Evolutionary conservation across 2,113 vertebrate species (phyloP).

Genomic region (Ochotona princeps): DNA sequence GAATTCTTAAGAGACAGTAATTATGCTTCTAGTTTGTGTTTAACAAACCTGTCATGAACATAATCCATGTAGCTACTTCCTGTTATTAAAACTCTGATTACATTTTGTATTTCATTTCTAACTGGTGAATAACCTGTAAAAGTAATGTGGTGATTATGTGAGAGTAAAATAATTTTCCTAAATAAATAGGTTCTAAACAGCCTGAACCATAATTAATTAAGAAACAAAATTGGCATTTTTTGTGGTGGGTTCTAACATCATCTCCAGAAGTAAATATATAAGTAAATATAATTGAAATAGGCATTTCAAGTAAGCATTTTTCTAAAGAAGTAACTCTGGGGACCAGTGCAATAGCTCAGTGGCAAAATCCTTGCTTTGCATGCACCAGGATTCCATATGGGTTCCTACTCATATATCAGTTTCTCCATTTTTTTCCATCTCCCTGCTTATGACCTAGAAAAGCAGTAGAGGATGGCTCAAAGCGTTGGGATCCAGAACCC

Average conservation of each 20-base stretch:
- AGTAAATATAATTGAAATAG: not conserved
- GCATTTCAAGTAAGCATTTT: conserved; percentile 62
- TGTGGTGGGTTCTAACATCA: not conserved
- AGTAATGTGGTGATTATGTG: not conserved
- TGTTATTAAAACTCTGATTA: not conserved
- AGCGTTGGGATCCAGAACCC: too few relatives aligned
- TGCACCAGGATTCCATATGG: too few relatives aligned
- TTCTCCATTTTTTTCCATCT: too few relatives aligned
- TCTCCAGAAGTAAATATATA: not conserved
- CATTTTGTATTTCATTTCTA: not conserved
- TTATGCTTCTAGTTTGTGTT: not conserved
- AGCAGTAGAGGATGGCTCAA: too few relatives aligned
- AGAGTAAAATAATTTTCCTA: not conserved
- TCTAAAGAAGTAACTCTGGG: conserved; percentile 20
- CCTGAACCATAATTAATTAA: not conserved
- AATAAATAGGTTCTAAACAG: not conserved
- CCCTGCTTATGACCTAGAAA: too few relatives aligned
- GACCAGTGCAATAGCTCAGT: too few relatives aligned
- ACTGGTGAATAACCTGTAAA: not conserved
- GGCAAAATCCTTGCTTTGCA: too few relatives aligned
- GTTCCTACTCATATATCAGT: too few relatives aligned
- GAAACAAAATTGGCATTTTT: not conserved
- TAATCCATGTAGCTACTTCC: not conserved
- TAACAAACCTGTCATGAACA: not conserved
- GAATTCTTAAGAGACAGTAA: not conserved